Percentiles rank a stretch among this genome's conserved stretches.
phyloP scores from a whole-genome alignment of 2,888 invertebrate species.

The Theretra japonica region DNA sequence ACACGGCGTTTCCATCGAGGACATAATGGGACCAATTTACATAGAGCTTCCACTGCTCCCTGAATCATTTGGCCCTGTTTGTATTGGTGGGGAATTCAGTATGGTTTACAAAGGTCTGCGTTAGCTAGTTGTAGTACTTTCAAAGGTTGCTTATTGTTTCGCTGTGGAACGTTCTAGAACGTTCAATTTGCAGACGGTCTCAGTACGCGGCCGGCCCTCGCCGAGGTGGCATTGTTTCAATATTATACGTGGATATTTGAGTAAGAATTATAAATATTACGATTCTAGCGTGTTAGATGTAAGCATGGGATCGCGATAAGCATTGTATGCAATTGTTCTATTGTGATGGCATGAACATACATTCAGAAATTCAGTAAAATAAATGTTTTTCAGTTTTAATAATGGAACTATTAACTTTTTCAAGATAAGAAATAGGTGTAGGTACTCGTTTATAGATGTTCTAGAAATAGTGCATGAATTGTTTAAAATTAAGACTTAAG shows the following conservation, averaged over 20 bases:
- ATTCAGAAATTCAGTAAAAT: background rate
- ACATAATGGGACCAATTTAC: background rate
- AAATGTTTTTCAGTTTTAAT: too few relatives aligned
- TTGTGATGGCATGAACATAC: background rate
- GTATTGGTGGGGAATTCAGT: constrained; percentile 2
- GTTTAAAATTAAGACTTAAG: too few relatives aligned
- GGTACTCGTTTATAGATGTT: too few relatives aligned
- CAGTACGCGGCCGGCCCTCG: constrained; percentile 44
- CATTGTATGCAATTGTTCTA: constrained; percentile 9
- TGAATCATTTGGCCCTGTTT: background rate
- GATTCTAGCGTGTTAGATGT: constrained; percentile 7
- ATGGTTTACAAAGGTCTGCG: constrained; percentile 34
- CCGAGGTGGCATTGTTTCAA: constrained; percentile 3
- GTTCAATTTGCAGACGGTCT: constrained; percentile 35
- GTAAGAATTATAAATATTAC: constrained; percentile 28
- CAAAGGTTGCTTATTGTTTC: constrained; percentile 54
- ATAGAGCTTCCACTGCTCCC: background rate
- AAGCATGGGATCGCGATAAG: background rate
- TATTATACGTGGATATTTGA: constrained; percentile 17
- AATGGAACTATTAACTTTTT: too few relatives aligned
- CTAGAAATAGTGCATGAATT: too few relatives aligned
- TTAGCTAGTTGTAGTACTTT: constrained; percentile 40
- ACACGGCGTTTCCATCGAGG: background rate
- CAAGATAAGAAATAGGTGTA: too few relatives aligned
- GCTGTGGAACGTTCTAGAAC: constrained; percentile 48